Evolutionary conservation across 2,888 invertebrate species (phyloP).

Genomic region (Rambutsinella grinnellia): DNA sequence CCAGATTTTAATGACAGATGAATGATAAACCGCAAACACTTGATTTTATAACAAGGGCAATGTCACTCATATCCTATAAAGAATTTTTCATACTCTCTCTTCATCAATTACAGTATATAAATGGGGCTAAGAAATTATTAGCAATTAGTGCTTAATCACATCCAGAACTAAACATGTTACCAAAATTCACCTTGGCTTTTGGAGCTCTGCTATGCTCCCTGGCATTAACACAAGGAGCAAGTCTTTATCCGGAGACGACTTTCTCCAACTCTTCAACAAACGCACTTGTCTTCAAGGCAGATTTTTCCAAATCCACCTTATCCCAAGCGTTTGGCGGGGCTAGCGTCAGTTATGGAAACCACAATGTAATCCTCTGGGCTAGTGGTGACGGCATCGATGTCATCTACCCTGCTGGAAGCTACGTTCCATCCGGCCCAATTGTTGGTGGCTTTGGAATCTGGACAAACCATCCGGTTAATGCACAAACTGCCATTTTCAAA

Average conservation of each 20-base stretch:
- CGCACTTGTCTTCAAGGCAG: conserved; percentile 53
- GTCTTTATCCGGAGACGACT: neutral
- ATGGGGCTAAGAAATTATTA: too few relatives aligned
- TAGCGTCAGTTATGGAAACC: conserved; percentile 54
- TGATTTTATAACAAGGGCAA: too few relatives aligned
- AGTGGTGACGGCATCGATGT: conserved; percentile 63
- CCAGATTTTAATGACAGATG: too few relatives aligned
- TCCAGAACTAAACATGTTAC: too few relatives aligned
- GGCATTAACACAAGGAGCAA: conserved; percentile 10
- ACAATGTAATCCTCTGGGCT: conserved; percentile 62
- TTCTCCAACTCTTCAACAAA: neutral
- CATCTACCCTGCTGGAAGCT: conserved; percentile 57
- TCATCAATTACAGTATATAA: too few relatives aligned
- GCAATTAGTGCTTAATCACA: too few relatives aligned
- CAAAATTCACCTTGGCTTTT: too few relatives aligned
- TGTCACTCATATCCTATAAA: too few relatives aligned
- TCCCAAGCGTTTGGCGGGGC: conserved; percentile 58
- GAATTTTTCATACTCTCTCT: too few relatives aligned
- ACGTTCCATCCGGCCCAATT: conserved; percentile 55
- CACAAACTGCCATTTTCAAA: conserved; percentile 56
- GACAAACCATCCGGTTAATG: conserved; percentile 48
- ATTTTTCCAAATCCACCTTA: conserved; percentile 54
- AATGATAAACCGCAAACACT: too few relatives aligned
- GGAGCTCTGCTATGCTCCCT: conserved; percentile 4
- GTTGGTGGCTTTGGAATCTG: conserved; percentile 63